These are phyloP conservation scores for Mormyrops boulengeri DNA, from an alignment of 2,797 vertebrate genomes.

Conservation along the genomic window DNA sequence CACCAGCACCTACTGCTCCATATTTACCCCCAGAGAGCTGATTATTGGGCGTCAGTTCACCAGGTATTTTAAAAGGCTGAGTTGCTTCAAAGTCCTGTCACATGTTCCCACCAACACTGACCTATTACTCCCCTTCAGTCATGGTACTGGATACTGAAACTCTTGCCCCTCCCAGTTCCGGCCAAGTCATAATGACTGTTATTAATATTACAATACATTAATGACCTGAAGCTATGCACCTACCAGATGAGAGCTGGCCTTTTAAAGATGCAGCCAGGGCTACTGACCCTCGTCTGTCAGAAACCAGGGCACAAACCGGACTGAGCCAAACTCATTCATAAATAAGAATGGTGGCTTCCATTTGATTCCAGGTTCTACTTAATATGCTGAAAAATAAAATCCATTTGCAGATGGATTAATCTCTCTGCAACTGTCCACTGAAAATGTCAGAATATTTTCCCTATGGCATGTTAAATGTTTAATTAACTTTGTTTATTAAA, in stretches of 20 bases:
- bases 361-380: neutral
- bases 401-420: neutral
- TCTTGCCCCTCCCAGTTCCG: neutral
- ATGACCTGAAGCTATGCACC: neutral
- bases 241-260: neutral
- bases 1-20: neutral
- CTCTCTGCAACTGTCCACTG: neutral
- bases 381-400: neutral
- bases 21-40: neutral
- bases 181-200: neutral
- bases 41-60: neutral
- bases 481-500: conserved; percentile 11
- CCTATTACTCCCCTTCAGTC: neutral
- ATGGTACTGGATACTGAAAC: neutral
- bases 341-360: neutral
- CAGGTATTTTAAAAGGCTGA: neutral
- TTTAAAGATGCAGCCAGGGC: neutral
- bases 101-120: neutral
- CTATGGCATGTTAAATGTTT: neutral
- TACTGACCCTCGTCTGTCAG: neutral
- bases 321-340: neutral
- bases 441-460: neutral
- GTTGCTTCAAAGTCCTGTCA: neutral
- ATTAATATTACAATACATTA: neutral
- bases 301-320: neutral